phyloP scores from a whole-genome alignment of 2,113 vertebrate genomes.

The Hipposideros armiger region DNA sequence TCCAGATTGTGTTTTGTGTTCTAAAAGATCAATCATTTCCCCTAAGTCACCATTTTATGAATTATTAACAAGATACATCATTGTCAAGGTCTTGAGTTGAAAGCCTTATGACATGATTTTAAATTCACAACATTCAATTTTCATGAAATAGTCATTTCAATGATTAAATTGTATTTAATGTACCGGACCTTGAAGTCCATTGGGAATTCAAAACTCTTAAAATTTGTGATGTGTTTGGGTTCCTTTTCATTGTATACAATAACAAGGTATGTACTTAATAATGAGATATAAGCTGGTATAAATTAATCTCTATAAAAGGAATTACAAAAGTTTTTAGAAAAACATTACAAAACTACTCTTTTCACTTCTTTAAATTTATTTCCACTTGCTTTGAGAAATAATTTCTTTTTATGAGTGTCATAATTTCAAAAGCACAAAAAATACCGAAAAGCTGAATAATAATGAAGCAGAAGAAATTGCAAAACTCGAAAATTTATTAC shows the following conservation, averaged over 20 bases:
- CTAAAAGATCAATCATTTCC: constrained; percentile 58
- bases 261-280: neutral
- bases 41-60: constrained; percentile 40
- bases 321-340: constrained; percentile 42
- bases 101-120: constrained; percentile 28
- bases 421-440: neutral
- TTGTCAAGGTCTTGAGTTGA: constrained; percentile 15
- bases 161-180: constrained; percentile 38
- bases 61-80: constrained; percentile 71
- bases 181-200: neutral
- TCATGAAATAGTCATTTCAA: constrained; percentile 30
- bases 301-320: constrained; percentile 37
- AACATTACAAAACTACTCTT: constrained; percentile 1
- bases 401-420: neutral
- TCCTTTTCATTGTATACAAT: neutral
- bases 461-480: neutral
- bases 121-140: constrained; percentile 42
- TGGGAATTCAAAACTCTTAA: constrained; percentile 10
- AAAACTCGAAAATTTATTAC: constrained; percentile 6
- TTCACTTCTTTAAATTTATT: constrained; percentile 36
- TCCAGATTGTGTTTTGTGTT: constrained; percentile 25
- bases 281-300: constrained; percentile 14
- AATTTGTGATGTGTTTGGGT: neutral
- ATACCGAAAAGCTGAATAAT: neutral
- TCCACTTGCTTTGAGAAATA: constrained; percentile 10